Evolutionary conservation across 2,888 invertebrate species (phyloP).

Genomic region (Tipula unca): DNA sequence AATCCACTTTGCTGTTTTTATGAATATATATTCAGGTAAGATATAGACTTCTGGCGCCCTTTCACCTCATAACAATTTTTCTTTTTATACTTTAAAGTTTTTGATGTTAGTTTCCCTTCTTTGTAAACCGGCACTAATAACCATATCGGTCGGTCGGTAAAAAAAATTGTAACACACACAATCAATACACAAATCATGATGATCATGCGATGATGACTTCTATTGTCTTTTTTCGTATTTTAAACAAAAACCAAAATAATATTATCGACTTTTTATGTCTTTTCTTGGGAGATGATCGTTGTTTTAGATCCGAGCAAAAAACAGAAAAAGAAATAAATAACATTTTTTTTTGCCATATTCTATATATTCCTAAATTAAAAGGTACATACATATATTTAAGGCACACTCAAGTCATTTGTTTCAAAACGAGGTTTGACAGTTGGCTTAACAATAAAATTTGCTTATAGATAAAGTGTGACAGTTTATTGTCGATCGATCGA

Average conservation of each 20-base stretch:
- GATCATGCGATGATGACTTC: slow-evolving; percentile 1
- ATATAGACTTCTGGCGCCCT: slow-evolving; percentile 17
- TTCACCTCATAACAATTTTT: neutral
- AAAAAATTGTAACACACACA: slow-evolving; percentile 1
- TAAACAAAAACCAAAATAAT: neutral
- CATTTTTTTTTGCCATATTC: neutral
- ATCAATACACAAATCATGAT: slow-evolving; percentile 2
- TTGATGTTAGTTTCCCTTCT: neutral
- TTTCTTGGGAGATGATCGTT: slow-evolving; percentile 8
- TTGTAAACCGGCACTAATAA: slow-evolving; percentile 15
- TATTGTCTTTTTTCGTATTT: neutral
- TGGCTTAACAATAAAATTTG: neutral
- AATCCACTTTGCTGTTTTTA: slow-evolving; percentile 17
- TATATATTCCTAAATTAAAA: neutral
- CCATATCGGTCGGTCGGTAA: neutral
- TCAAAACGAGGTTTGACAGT: neutral
- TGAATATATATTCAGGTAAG: slow-evolving; percentile 15
- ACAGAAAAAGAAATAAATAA: neutral
- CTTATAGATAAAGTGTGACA: neutral
- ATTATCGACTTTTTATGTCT: neutral
- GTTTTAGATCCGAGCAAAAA: neutral
- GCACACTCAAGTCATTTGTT: neutral
- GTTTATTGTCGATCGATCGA: neutral
- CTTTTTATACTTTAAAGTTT: neutral
- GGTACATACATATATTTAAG: neutral